A percentile compares a stretch with the other conserved stretches of the same genome.
Conservation (phyloP, 2,888 invertebrate species). For the Temnothorax unifasciatus region DNA sequence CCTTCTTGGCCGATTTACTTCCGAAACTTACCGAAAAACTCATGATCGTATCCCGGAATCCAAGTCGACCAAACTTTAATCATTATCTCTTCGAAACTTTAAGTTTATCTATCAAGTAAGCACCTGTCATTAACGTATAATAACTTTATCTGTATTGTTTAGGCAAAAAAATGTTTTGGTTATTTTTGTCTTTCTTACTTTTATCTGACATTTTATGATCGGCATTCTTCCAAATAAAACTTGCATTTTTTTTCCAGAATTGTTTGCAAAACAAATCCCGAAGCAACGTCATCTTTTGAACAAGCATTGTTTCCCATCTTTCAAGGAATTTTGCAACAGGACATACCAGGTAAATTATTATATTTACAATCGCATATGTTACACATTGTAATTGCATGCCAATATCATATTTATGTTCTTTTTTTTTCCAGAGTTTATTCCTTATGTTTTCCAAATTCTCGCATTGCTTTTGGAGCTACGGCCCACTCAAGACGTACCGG, state of each 20-base stretch:
- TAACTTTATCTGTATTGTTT: not conserved
- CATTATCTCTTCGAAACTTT: slow-evolving; percentile 99
- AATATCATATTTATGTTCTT: slow-evolving; percentile 16
- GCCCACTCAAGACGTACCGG: slow-evolving; percentile 89
- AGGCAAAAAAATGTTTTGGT: not conserved
- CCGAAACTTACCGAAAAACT: slow-evolving; percentile 95
- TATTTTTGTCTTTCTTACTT: not conserved
- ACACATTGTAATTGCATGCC: slow-evolving; percentile 10
- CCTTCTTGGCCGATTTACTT: slow-evolving; percentile 93
- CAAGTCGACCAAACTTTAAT: slow-evolving; percentile 98
- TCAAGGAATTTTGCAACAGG: slow-evolving; percentile 97
- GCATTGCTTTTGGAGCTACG: slow-evolving; percentile 95
- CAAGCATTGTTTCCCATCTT: slow-evolving; percentile 97
- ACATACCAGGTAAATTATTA: slow-evolving; percentile 91
- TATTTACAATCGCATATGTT: not conserved
- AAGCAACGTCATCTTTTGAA: slow-evolving; percentile 95
- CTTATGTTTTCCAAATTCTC: slow-evolving; percentile 99
- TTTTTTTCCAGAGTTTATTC: slow-evolving; percentile 94
- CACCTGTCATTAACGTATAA: slow-evolving; percentile 64
- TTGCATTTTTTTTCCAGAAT: slow-evolving; percentile 88
- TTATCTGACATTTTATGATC: not conserved
- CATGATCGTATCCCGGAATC: slow-evolving; percentile 95
- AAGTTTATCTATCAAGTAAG: slow-evolving; percentile 94
- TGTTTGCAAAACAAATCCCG: slow-evolving; percentile 93
- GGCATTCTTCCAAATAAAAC: not conserved